Conservation (phyloP, 1,140 invertebrate genomes). For the Platorchestia sp. region DNA sequence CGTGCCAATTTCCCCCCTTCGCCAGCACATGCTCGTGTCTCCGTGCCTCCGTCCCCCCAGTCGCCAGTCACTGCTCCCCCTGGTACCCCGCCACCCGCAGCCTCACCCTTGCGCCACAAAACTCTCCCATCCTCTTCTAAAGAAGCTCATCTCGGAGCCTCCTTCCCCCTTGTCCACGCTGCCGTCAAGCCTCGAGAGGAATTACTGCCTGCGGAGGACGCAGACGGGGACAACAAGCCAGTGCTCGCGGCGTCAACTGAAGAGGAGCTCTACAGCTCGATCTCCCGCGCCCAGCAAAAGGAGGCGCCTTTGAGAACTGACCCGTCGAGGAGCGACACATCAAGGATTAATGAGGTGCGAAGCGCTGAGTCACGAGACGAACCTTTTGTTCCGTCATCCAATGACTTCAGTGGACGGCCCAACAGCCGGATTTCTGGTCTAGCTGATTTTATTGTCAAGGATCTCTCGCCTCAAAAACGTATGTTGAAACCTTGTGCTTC, state of each 20-base stretch:
- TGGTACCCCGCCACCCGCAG: constrained; percentile 25
- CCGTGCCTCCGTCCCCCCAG: constrained; percentile 38
- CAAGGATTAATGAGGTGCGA: neutral
- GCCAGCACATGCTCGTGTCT: neutral
- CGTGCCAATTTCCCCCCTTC: constrained; percentile 17
- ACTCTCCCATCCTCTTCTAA: constrained; percentile 22
- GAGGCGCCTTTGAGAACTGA: constrained; percentile 10
- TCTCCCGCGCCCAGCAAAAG: constrained; percentile 34
- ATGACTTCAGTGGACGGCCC: neutral
- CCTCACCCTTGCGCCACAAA: constrained; percentile 3
- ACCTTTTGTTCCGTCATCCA: neutral
- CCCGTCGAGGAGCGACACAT: neutral
- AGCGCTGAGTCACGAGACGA: neutral
- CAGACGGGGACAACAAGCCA: neutral
- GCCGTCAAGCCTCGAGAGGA: constrained; percentile 25
- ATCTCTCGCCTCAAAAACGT: neutral
- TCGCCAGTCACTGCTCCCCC: neutral
- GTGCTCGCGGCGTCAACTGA: neutral
- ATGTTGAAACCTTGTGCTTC: neutral
- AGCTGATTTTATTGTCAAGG: constrained; percentile 31
- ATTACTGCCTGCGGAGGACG: constrained; percentile 7
- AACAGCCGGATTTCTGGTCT: constrained; percentile 18
- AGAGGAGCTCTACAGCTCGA: constrained; percentile 21
- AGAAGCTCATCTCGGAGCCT: neutral
- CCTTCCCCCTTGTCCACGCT: neutral